Conservation (phyloP, 2,797 vertebrate genomes). For the Amazonetta brasiliensis region DNA sequence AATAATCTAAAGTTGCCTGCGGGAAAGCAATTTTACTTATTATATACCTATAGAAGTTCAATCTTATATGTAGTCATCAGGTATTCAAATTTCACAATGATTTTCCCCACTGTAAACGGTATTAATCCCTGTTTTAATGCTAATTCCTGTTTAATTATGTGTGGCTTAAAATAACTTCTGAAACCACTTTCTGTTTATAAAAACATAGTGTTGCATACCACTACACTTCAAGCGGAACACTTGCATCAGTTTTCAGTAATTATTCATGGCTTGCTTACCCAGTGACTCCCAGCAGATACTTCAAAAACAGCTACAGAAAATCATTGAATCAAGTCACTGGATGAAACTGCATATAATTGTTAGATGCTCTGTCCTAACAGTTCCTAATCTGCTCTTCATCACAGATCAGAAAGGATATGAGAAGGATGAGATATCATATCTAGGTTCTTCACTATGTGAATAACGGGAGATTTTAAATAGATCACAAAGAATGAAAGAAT, state of each 20-base stretch:
- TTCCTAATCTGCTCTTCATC: background rate
- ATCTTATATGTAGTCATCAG: background rate
- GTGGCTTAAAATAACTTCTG: background rate
- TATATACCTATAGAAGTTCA: background rate
- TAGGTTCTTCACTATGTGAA: background rate
- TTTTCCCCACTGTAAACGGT: background rate
- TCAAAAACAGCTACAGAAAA: background rate
- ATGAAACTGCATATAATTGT: background rate
- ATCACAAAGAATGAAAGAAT: background rate
- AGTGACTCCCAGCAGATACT: background rate
- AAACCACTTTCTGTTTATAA: background rate
- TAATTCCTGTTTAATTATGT: background rate
- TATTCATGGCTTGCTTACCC: background rate
- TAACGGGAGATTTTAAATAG: background rate
- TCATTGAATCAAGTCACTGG: background rate
- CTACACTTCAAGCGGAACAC: background rate
- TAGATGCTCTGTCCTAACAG: background rate
- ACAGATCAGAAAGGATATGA: background rate
- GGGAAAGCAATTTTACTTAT: background rate
- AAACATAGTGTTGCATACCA: background rate
- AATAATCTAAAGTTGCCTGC: background rate
- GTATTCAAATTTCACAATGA: background rate
- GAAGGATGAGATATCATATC: background rate
- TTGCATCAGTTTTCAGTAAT: background rate
- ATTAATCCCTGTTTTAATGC: background rate